Evolutionary conservation across 2,888 invertebrate species (phyloP).

Genomic region (Rhagonycha lutea): DNA sequence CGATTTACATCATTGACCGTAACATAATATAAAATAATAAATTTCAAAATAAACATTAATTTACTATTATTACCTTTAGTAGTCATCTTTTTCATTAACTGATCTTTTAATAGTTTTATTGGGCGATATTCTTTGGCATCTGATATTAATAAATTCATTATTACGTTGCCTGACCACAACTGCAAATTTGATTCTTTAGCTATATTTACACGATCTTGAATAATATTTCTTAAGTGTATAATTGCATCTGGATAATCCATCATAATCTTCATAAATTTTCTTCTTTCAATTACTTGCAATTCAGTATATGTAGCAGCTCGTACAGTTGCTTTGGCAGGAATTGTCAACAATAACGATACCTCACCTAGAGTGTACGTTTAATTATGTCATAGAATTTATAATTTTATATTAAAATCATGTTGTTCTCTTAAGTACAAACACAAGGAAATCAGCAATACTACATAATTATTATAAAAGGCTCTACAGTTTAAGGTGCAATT

Average conservation of each 20-base stretch:
- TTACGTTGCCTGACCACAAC: not conserved
- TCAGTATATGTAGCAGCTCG: slow-evolving; percentile 60
- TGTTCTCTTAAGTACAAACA: no score
- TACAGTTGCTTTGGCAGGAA: slow-evolving; percentile 60
- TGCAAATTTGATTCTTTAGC: not conserved
- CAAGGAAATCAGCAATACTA: no score
- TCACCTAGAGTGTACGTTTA: slow-evolving; percentile 40
- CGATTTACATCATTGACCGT: no score
- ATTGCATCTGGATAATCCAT: slow-evolving; percentile 5
- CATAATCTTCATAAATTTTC: slow-evolving; percentile 14
- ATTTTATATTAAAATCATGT: no score
- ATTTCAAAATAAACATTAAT: not conserved
- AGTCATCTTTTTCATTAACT: not conserved
- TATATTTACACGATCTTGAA: not conserved
- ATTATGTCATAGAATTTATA: no score
- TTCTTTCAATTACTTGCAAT: slow-evolving; percentile 23
- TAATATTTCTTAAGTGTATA: not conserved
- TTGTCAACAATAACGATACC: slow-evolving; percentile 57
- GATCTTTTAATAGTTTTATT: slow-evolving; percentile 12
- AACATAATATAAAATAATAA: no score
- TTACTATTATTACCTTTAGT: not conserved
- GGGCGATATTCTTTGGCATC: slow-evolving; percentile 3
- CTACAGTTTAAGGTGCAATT: no score
- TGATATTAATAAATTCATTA: slow-evolving; percentile 12
- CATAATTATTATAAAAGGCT: no score